Evolutionary conservation across 2,113 vertebrate genomes (phyloP).

Genomic region (Tragelaphus strepsiceros): DNA sequence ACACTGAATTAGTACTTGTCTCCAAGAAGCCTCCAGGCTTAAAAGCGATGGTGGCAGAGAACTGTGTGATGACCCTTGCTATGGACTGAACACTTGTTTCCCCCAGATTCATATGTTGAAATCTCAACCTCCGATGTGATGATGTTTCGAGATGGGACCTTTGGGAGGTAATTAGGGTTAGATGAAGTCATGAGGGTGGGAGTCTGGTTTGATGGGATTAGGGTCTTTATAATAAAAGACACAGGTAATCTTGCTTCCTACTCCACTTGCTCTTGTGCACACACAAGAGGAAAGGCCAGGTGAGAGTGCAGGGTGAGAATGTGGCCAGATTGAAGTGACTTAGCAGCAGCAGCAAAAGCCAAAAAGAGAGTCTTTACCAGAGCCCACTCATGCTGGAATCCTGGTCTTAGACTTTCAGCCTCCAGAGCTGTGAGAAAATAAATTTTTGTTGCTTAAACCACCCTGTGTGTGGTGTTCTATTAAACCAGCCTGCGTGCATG

Average conservation of each 20-base stretch:
- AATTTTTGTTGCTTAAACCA: neutral
- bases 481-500: neutral
- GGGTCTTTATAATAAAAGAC: neutral
- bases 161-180: neutral
- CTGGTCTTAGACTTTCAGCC: neutral
- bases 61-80: neutral
- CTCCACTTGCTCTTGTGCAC: fast-evolving
- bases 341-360: neutral
- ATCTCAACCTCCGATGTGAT: neutral
- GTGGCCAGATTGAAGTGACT: too few relatives aligned
- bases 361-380: neutral
- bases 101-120: neutral
- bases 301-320: neutral
- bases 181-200: neutral
- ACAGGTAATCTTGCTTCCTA: neutral
- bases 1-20: neutral
- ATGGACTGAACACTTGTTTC: neutral
- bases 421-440: neutral
- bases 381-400: neutral
- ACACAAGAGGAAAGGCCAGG: neutral
- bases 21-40: neutral
- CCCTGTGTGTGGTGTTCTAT: neutral
- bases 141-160: neutral
- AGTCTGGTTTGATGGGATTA: neutral
- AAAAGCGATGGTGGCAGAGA: neutral